Conservation (phyloP, 1,140 invertebrate genomes). For the Procambarus virginalis region DNA sequence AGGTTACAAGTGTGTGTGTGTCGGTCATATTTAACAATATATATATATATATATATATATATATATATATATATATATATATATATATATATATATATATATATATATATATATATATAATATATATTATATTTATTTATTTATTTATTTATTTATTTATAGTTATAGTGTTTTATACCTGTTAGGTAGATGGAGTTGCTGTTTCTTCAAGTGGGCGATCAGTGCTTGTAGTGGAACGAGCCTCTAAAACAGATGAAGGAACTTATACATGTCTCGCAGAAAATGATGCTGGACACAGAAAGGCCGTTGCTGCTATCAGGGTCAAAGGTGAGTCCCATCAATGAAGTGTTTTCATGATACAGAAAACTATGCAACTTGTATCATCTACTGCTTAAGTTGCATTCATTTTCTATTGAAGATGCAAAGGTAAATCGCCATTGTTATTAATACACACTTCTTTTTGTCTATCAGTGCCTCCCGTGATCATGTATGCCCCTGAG, state of each 20-base stretch:
- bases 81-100: no score
- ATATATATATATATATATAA: no score
- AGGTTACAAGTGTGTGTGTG: no score
- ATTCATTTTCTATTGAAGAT: not conserved
- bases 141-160: not conserved
- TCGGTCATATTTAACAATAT: no score
- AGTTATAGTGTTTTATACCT: not conserved
- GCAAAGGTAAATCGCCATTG: not conserved
- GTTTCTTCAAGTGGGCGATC: constrained; percentile 15
- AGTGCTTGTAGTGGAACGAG: constrained; percentile 35
- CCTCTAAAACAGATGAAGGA: constrained; percentile 64
- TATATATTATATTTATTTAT: no score
- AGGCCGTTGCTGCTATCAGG: constrained; percentile 44
- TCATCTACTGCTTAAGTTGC: not conserved
- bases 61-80: no score
- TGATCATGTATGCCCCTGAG: constrained; percentile 50
- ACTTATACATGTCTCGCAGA: constrained; percentile 72
- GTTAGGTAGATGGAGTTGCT: constrained; percentile 40
- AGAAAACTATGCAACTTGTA: not conserved
- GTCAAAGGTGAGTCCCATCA: constrained; percentile 39
- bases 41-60: no score
- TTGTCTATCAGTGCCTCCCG: constrained; percentile 35
- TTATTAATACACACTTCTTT: not conserved
- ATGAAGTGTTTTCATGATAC: not conserved
- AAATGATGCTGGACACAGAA: constrained; percentile 71